Base-by-base conservation (phyloP, 2,113 vertebrate species). In the Peromyscus californicus region DNA sequence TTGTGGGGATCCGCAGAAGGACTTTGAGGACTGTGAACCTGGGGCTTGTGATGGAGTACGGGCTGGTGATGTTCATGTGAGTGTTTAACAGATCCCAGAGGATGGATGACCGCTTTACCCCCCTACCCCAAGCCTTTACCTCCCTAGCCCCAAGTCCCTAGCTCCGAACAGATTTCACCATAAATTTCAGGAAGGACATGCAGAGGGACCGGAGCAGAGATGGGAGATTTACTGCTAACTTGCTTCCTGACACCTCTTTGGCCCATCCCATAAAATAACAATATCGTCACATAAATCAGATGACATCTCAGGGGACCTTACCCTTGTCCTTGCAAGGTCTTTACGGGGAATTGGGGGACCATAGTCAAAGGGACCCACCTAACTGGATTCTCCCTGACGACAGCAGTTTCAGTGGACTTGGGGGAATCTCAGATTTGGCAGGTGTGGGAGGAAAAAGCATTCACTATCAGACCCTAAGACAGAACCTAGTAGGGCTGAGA, bases 211-310 rank as follows among this genome's bases (percentile, higher is more conserved):
- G 48, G 16, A 31, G 42, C 45, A 88, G 86, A 94, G 89, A 84
- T 16, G 89, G 72, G 87, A 98, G 98, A 98, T 98, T 98, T 98
- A 97, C 92, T 94, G 96, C 94, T 74, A 80, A 92, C 89, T 96
- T 95, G 89, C 94, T 70, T 92, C 42, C 97, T 97, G 97, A 42
- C 96, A 87, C 82, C 86, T 26, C 94, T 97, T 86, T 91, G 96
- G 95, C 97, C 97, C 93, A 7, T 91, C 86, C 86, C 97, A 98
- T 97, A 97, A 94, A 97, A 96, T 74, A 57, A 93, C 39, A 42
- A 82, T 91, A 63, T 78, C 88, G 39, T 76, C 83, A 80, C 91
- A 89, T 97, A 97, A 98, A 97, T 98, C 96, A 92, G 26, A 86
- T 45, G 29, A 92, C 70, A 86, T 51, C 96, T 59, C 90, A 24